These are phyloP conservation scores for Eudyptes chrysolophus DNA, from an alignment of 2,113 vertebrate species.

Conservation along the genomic window DNA sequence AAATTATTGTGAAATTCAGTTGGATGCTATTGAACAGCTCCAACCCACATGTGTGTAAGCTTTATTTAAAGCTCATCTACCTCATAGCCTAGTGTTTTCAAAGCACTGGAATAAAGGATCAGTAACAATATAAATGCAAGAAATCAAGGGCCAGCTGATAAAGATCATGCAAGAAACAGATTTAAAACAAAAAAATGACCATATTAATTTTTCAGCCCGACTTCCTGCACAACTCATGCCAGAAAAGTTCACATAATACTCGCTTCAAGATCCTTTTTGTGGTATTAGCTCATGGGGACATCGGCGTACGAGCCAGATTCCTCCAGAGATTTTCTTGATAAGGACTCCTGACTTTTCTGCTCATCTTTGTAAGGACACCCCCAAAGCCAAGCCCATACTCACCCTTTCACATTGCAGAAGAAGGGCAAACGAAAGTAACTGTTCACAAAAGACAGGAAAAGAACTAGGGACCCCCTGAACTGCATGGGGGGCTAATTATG, in stretches of 20 bases:
- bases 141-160: not conserved
- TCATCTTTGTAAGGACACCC: not conserved
- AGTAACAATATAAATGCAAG: not conserved
- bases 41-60: not conserved
- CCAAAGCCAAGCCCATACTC: not conserved
- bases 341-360: not conserved
- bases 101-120: not conserved
- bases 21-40: not conserved
- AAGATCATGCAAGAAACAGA: not conserved
- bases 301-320: rapidly evolving
- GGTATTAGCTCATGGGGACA: not conserved
- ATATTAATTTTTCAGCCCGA: not conserved
- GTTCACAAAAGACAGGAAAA: not conserved
- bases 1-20: not conserved
- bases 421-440: not conserved
- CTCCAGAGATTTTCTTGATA: not conserved
- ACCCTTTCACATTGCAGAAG: not conserved
- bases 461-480: not conserved
- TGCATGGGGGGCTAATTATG: not conserved
- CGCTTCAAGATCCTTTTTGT: not conserved
- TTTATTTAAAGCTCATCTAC: not conserved
- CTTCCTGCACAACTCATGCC: not conserved
- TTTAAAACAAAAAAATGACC: not conserved
- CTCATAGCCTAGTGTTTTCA: not conserved
- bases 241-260: not conserved